These are phyloP conservation scores for Eonycteris spelaea DNA, from an alignment of 2,113 vertebrate genomes.

Conservation along the genomic window DNA sequence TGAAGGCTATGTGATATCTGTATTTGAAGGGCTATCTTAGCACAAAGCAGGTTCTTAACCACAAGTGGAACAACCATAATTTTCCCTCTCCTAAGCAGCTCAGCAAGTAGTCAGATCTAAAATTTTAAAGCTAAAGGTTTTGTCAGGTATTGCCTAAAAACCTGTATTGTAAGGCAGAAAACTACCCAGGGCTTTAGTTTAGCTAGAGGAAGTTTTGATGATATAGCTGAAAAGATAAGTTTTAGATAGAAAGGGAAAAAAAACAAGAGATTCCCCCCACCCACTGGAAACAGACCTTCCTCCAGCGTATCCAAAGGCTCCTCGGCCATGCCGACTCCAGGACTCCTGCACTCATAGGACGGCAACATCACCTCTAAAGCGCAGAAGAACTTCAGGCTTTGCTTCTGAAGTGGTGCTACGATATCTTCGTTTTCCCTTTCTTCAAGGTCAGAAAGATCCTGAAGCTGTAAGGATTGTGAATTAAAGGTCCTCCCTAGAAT, in stretches of 20 bases:
- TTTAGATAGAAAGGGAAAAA: neutral
- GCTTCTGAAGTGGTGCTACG: neutral
- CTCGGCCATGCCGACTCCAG: constrained; percentile 77
- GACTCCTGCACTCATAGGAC: constrained; percentile 50
- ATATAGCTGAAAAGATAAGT: neutral
- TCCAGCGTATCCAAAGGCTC: constrained; percentile 40
- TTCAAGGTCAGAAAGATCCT: constrained; percentile 79
- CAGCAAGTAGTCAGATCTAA: neutral
- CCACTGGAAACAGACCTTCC: constrained; percentile 55
- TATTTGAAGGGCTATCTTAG: constrained; percentile 6
- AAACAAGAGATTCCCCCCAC: neutral
- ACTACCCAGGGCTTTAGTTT: neutral
- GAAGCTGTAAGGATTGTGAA: constrained; percentile 77
- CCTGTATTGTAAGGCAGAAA: neutral
- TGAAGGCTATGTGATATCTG: neutral
- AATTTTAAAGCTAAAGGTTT: neutral
- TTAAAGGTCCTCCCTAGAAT: neutral
- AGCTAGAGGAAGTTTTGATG: neutral
- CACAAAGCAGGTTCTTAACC: neutral
- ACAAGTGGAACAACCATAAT: neutral
- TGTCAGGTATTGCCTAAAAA: neutral
- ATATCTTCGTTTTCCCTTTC: constrained; percentile 42
- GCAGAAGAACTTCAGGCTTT: constrained; percentile 80
- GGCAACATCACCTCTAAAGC: constrained; percentile 80
- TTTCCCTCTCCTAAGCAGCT: neutral